phyloP scores from a whole-genome alignment of 2,888 invertebrate genomes.

The Heteropelma amictum region DNA sequence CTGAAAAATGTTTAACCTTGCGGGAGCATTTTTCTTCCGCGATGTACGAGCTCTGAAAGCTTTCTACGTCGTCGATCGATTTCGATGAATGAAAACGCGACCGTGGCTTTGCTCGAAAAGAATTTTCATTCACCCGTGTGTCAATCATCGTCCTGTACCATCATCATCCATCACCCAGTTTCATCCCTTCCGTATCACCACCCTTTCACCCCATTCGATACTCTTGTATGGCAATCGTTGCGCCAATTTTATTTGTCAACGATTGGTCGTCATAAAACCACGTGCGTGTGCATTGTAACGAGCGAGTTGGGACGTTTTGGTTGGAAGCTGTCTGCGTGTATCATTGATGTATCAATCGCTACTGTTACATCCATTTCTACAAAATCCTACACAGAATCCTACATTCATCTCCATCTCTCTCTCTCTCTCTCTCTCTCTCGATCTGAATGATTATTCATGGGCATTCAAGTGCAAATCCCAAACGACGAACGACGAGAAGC shows the following conservation, averaged over 20 bases:
- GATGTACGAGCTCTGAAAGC: not conserved
- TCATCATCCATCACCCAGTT: slow-evolving; percentile 37
- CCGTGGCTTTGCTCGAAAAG: slow-evolving; percentile 55
- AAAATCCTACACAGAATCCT: not conserved
- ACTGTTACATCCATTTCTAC: not conserved
- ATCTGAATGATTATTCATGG: slow-evolving; percentile 68
- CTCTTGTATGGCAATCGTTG: not conserved
- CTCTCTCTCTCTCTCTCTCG: slow-evolving; percentile 5
- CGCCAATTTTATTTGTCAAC: not conserved
- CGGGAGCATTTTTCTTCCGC: too few species aligned
- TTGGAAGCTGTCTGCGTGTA: not conserved
- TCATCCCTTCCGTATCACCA: too few species aligned
- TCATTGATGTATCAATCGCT: slow-evolving; percentile 1
- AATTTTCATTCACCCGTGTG: slow-evolving; percentile 9
- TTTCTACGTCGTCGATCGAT: slow-evolving; percentile 9
- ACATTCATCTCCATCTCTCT: not conserved
- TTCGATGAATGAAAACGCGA: slow-evolving; percentile 59
- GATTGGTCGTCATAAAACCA: slow-evolving; percentile 14
- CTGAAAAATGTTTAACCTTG: too few species aligned
- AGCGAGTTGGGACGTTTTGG: not conserved
- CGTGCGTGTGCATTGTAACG: not conserved
- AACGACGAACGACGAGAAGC: slow-evolving; percentile 56
- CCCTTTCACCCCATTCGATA: not conserved
- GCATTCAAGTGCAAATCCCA: slow-evolving; percentile 66
- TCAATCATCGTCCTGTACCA: slow-evolving; percentile 22